Conservation (phyloP, 1,140 invertebrate species). For the Cherax quadricarinatus region DNA sequence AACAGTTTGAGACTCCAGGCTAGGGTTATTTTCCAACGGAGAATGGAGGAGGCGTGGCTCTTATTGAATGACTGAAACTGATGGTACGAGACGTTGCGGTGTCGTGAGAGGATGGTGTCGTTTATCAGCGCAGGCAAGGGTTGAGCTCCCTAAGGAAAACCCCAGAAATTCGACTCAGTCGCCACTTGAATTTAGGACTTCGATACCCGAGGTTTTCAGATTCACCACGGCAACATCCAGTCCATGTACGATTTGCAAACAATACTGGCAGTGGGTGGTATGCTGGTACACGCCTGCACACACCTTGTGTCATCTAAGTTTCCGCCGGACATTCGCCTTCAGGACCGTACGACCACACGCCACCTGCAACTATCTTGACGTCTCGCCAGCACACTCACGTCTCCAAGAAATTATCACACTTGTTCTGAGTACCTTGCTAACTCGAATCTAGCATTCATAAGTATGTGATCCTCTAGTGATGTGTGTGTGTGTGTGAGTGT, state of each 20-base stretch:
- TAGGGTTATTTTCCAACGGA: slow-evolving; percentile 14
- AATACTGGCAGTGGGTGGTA: slow-evolving; percentile 17
- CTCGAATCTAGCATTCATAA: too few relatives aligned
- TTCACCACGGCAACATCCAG: slow-evolving; percentile 26
- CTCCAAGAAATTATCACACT: too few relatives aligned
- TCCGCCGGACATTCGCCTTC: too few relatives aligned
- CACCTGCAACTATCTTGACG: too few relatives aligned
- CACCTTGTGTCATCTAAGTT: too few relatives aligned
- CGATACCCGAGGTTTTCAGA: not conserved
- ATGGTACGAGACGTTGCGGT: not conserved
- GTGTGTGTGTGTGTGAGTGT: slow-evolving; percentile 16
- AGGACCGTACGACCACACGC: too few relatives aligned
- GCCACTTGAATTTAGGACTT: slow-evolving; percentile 16
- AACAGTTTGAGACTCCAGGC: slow-evolving; percentile 43
- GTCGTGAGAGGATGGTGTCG: slow-evolving; percentile 3
- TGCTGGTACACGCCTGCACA: slow-evolving; percentile 6
- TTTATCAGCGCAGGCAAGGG: slow-evolving; percentile 22
- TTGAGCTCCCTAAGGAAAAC: not conserved
- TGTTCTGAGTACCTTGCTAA: too few relatives aligned
- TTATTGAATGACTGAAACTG: slow-evolving; percentile 24
- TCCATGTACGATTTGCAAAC: slow-evolving; percentile 52
- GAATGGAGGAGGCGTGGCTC: slow-evolving; percentile 6
- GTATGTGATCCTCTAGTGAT: not conserved
- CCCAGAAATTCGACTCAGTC: slow-evolving; percentile 7
- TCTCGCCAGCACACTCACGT: too few relatives aligned